phyloP scores from a whole-genome alignment of 2,888 invertebrate genomes.

The Frankliniella fusca region DNA sequence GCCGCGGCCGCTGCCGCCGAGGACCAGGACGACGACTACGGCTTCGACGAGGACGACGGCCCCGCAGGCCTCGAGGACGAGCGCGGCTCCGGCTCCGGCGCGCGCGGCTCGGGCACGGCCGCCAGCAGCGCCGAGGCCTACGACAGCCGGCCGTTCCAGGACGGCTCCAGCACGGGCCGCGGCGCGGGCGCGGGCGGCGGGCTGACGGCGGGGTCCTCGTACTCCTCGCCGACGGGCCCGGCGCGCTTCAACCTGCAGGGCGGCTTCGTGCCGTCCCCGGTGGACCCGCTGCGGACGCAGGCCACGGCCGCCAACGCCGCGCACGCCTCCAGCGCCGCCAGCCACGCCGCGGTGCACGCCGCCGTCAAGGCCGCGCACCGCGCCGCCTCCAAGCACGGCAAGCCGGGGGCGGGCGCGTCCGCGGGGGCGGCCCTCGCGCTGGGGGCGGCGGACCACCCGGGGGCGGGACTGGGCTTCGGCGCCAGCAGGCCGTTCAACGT shows the following conservation, averaged over 20 bases:
- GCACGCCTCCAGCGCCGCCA: neutral
- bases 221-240: neutral
- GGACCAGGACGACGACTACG: constrained; percentile 11
- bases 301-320: neutral
- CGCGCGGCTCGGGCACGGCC: neutral
- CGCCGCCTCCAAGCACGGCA: neutral
- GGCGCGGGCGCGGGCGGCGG: neutral
- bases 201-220: neutral
- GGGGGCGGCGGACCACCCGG: neutral
- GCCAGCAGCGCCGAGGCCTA: neutral
- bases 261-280: constrained; percentile 13
- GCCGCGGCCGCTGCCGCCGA: neutral
- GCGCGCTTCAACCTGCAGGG: neutral
- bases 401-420: neutral
- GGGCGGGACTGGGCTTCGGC: neutral
- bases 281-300: constrained; percentile 11
- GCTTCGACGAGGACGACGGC: neutral
- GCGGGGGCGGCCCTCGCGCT: neutral
- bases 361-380: constrained; percentile 1
- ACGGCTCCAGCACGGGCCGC: neutral
- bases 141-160: constrained; percentile 3
- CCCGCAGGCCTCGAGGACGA: neutral
- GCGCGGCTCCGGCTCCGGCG: too few relatives aligned
- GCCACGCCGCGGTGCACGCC: constrained; percentile 20
- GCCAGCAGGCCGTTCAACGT: neutral